Evolutionary conservation across 2,113 vertebrate genomes (phyloP).

Genomic region (Poecilia latipinna): DNA sequence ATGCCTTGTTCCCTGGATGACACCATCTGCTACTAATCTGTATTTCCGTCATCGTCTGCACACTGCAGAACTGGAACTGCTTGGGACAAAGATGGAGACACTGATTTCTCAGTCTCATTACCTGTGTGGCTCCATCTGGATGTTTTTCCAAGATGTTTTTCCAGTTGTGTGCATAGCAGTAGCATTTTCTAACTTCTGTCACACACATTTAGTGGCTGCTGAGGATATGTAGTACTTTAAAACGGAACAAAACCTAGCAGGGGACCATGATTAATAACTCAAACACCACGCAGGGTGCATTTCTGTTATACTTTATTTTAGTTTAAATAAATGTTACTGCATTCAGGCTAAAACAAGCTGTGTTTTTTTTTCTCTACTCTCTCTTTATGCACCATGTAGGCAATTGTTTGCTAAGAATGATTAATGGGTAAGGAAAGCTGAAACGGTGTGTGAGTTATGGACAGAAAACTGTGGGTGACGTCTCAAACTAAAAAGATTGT

Average conservation of each 20-base stretch:
- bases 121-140: conserved; percentile 36
- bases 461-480: background rate
- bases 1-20: conserved; percentile 65
- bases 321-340: background rate
- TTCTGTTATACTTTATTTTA: background rate
- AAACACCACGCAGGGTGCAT: background rate
- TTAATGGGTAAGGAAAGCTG: background rate
- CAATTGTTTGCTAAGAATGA: background rate
- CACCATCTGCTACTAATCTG: conserved; percentile 68
- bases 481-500: no score
- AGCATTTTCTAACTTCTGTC: background rate
- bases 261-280: background rate
- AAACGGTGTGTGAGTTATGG: no score
- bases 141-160: conserved; percentile 14
- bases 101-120: conserved; percentile 35
- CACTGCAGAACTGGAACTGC: conserved; percentile 38
- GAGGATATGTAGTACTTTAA: conserved; percentile 11
- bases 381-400: background rate
- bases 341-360: background rate
- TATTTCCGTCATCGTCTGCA: conserved; percentile 60
- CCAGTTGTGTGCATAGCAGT: conserved; percentile 5
- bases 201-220: conserved; percentile 5
- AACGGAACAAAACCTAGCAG: background rate
- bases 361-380: background rate
- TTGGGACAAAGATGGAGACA: conserved; percentile 36